Base-by-base conservation (phyloP, 2,113 vertebrate genomes). In the Cyprinodon variegatus region DNA sequence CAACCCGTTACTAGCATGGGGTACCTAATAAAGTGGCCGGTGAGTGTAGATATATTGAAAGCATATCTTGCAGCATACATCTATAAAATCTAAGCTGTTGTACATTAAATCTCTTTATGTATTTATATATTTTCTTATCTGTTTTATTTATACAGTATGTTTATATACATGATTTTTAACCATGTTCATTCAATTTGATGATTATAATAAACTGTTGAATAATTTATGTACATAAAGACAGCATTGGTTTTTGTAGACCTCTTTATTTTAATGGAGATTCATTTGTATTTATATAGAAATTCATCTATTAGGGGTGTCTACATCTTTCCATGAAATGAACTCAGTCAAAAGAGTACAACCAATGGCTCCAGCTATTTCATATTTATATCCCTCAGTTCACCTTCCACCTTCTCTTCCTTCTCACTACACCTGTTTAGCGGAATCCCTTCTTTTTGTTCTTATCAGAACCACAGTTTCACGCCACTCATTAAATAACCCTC, bases 401-500 rank as follows among this genome's bases (percentile, higher is more conserved):
- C 17, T 57, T 0, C 4, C 14, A 20, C 61, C 39, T 63, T 69
- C 41, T 66, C 82, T 73, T 73, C 69, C 46, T 53, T 66, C 76
- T 65, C 46, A 1, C 72, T 70, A 66, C 72, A 73, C 76, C 83
- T 81, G 81, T 62, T 57, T 67, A 78, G 46, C 43, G 83, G 70
- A 88, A 77, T 87, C 78, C 82, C 77, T 75, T 11, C 38, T 64
- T 83, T 64, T 73, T 74, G 64, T 76, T 78, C 65, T 89, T 85
- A 81, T 82, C 74, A 67, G 81, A 86, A 86, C 70, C 71, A 61
- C 71, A 50, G 83, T 69, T 62, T 77, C 12, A 57, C 83, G 64
- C 60, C 60, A 68, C 76, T 91, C 87, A 89, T 90, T 79, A 90
- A 90, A 87, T 80, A 91, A 91, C 88, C 82, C 88, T 89, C 79